phyloP scores from a whole-genome alignment of 2,888 invertebrate species.

The Lacanobia wlatinum region DNA sequence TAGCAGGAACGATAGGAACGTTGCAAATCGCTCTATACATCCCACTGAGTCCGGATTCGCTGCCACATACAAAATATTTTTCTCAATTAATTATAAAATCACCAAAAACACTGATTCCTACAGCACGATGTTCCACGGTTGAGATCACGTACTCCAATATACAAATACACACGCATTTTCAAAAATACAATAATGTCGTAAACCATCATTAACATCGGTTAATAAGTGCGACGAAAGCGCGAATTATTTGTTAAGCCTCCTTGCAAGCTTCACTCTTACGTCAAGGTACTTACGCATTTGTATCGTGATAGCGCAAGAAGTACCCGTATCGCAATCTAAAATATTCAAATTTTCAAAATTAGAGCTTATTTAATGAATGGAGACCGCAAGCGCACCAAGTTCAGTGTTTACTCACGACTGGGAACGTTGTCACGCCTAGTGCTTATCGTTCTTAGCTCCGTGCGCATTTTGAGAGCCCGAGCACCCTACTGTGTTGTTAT shows the following conservation, averaged over 20 bases:
- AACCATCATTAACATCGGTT: slow-evolving; percentile 59
- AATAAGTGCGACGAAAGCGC: slow-evolving; percentile 67
- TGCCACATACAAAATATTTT: slow-evolving; percentile 81
- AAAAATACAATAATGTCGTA: slow-evolving; percentile 43
- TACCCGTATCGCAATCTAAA: slow-evolving; percentile 90
- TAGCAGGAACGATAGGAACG: slow-evolving; percentile 93
- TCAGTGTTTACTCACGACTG: slow-evolving; percentile 85
- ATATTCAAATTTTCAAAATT: slow-evolving; percentile 81
- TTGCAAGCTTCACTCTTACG: slow-evolving; percentile 69
- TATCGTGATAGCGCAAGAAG: slow-evolving; percentile 89
- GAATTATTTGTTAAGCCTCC: slow-evolving; percentile 69
- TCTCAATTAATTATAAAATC: slow-evolving; percentile 29
- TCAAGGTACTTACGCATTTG: slow-evolving; percentile 88
- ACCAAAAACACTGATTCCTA: slow-evolving; percentile 13
- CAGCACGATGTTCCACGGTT: slow-evolving; percentile 15
- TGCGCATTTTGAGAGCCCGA: slow-evolving; percentile 77
- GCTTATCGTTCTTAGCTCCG: slow-evolving; percentile 81
- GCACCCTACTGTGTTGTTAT: slow-evolving; percentile 64
- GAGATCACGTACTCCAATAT: slow-evolving; percentile 30
- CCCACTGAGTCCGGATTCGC: slow-evolving; percentile 93
- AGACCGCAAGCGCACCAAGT: slow-evolving; percentile 62
- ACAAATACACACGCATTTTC: slow-evolving; percentile 49
- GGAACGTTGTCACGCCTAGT: slow-evolving; percentile 87
- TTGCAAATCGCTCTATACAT: slow-evolving; percentile 94
- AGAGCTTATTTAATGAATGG: slow-evolving; percentile 67